Conservation (phyloP, 2,888 invertebrate genomes). For the Sphinx pinastri region DNA sequence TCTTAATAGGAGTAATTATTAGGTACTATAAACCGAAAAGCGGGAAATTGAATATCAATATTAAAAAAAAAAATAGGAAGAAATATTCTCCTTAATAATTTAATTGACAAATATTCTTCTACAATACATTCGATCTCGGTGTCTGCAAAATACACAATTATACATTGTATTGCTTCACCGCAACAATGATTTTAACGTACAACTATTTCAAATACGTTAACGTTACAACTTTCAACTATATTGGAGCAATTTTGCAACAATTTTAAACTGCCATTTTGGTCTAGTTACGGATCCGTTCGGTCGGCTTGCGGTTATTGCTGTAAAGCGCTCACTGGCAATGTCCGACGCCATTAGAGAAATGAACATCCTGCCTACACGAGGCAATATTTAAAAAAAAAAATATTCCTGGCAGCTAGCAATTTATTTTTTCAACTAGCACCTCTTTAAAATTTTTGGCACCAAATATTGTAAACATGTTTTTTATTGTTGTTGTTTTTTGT, state of each 20-base stretch:
- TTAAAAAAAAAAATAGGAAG: no score
- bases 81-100: no score
- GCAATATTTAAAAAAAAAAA: slow-evolving; percentile 4
- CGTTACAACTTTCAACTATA: slow-evolving; percentile 3
- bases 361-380: slow-evolving; percentile 38
- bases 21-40: no score
- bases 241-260: slow-evolving; percentile 9
- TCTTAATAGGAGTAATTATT: no score
- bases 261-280: slow-evolving; percentile 12
- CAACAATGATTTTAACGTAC: neutral
- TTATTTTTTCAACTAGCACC: neutral
- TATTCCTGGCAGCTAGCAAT: neutral
- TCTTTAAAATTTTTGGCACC: neutral
- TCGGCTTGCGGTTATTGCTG: slow-evolving; percentile 3
- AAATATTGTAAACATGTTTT: no score
- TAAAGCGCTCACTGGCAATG: slow-evolving; percentile 15
- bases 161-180: neutral
- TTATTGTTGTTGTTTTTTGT: neutral
- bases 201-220: neutral
- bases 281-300: slow-evolving; percentile 12
- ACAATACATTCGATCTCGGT: no score
- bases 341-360: slow-evolving; percentile 39
- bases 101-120: no score
- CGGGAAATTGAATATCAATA: no score
- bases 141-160: no score